Conservation (phyloP, 2,797 vertebrate genomes). For the Crocidura indochinensis region DNA sequence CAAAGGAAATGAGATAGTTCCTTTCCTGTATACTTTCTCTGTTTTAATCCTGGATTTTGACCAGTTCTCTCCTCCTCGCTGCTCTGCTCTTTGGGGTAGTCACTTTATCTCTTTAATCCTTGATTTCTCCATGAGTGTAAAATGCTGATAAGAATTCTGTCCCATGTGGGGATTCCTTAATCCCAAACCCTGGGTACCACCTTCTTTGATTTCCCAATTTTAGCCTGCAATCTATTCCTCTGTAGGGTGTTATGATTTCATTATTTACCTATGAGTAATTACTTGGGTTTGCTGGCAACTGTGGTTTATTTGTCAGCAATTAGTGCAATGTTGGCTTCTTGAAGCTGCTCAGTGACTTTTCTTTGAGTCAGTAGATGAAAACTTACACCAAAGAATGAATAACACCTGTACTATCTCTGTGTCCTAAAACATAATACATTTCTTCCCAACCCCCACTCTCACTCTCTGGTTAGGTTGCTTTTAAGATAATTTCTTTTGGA, state of each 20-base stretch:
- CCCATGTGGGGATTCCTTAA: not conserved
- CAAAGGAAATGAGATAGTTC: not conserved
- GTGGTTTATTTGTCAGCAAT: not conserved
- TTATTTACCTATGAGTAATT: not conserved
- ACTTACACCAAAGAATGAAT: not conserved
- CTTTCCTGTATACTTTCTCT: not conserved
- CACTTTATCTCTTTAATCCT: constrained; percentile 7
- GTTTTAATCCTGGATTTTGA: not conserved
- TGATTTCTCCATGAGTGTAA: not conserved
- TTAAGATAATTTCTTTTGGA: not conserved
- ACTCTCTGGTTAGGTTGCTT: not conserved
- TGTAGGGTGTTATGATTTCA: not conserved
- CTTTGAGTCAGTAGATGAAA: not conserved
- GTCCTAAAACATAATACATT: too few species aligned
- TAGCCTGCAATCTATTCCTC: constrained; percentile 36
- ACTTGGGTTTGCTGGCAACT: constrained; percentile 12
- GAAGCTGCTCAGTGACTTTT: constrained; percentile 11
- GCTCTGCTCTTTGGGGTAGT: not conserved
- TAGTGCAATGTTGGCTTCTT: not conserved
- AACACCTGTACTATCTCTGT: too few species aligned
- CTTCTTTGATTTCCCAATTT: not conserved
- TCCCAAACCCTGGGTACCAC: not conserved
- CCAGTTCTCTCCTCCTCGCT: not conserved
- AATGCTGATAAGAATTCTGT: constrained; percentile 25
- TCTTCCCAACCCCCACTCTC: too few species aligned